Evolutionary conservation across 2,797 vertebrate species (phyloP).

Genomic region (Dermochelys coriacea): DNA sequence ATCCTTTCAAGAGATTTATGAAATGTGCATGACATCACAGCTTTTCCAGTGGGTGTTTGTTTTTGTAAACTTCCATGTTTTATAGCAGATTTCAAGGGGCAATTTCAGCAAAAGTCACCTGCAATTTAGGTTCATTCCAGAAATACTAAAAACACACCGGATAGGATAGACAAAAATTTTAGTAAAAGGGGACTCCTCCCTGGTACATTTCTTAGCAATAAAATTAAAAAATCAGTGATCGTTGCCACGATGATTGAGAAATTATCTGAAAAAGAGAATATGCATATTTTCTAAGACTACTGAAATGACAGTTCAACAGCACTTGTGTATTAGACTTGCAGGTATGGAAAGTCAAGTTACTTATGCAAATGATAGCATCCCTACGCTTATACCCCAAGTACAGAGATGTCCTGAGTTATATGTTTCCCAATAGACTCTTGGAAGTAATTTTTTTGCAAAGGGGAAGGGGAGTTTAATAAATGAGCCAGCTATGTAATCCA

Average conservation of each 20-base stretch:
- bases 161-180: neutral
- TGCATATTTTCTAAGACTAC: neutral
- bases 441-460: conserved; percentile 53
- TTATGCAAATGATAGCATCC: neutral
- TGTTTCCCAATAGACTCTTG: conserved; percentile 40
- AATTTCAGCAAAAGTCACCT: conserved; percentile 47
- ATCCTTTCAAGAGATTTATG: conserved; percentile 48
- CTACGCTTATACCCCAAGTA: neutral
- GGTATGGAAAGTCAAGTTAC: neutral
- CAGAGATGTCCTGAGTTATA: conserved; percentile 1
- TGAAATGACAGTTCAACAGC: neutral
- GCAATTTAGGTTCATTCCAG: neutral
- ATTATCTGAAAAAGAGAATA: neutral
- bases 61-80: conserved; percentile 56
- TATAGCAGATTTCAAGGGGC: conserved; percentile 33
- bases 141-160: neutral
- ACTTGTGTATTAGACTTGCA: neutral
- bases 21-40: conserved; percentile 32
- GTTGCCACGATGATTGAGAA: neutral
- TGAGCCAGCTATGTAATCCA: conserved; percentile 56
- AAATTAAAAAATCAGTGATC: neutral
- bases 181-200: neutral
- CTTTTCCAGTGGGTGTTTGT: conserved; percentile 32
- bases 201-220: neutral
- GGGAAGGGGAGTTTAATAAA: conserved; percentile 51